Percentiles rank a stretch among this genome's conserved stretches.
Conservation (phyloP, 1,140 invertebrate genomes). For the Saccostrea glomerata region DNA sequence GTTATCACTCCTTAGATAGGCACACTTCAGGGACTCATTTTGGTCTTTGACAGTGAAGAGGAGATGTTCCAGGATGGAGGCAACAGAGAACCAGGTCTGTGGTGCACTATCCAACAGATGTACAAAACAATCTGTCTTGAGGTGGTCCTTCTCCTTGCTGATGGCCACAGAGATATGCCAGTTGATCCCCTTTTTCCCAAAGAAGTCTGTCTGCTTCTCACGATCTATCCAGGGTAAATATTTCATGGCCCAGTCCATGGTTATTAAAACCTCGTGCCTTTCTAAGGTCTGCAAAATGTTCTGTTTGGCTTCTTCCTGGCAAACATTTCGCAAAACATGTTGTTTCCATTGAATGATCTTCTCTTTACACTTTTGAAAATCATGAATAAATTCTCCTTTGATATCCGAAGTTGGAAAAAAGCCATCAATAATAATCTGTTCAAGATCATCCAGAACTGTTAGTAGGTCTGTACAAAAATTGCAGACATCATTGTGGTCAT, state of each 20-base stretch:
- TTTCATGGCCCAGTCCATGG: constrained; percentile 45
- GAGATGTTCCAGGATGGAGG: constrained; percentile 18
- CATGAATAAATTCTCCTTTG: too few relatives aligned
- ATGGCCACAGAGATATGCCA: constrained; percentile 26
- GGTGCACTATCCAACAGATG: not conserved
- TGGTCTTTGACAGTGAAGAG: not conserved
- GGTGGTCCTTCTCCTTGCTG: not conserved
- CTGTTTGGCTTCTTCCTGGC: too few relatives aligned
- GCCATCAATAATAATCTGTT: too few relatives aligned
- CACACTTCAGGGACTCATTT: not conserved
- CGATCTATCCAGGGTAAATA: constrained; percentile 12
- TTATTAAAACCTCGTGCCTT: too few relatives aligned
- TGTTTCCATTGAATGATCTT: too few relatives aligned
- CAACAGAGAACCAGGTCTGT: constrained; percentile 33
- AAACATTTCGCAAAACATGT: too few relatives aligned
- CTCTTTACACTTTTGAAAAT: too few relatives aligned
- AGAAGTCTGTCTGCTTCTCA: constrained; percentile 43
- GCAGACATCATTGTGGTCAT: too few relatives aligned
- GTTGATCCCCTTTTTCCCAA: constrained; percentile 33
- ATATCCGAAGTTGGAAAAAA: too few relatives aligned
- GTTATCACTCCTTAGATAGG: constrained; percentile 46
- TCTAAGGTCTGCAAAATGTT: too few relatives aligned
- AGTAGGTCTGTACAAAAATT: too few relatives aligned
- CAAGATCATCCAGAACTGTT: too few relatives aligned
- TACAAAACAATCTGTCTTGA: not conserved